Percentiles rank a stretch among this genome's conserved stretches.
These are phyloP conservation scores for Hemitrygon akajei DNA, from an alignment of 2,797 vertebrate species.

Conservation along the genomic window DNA sequence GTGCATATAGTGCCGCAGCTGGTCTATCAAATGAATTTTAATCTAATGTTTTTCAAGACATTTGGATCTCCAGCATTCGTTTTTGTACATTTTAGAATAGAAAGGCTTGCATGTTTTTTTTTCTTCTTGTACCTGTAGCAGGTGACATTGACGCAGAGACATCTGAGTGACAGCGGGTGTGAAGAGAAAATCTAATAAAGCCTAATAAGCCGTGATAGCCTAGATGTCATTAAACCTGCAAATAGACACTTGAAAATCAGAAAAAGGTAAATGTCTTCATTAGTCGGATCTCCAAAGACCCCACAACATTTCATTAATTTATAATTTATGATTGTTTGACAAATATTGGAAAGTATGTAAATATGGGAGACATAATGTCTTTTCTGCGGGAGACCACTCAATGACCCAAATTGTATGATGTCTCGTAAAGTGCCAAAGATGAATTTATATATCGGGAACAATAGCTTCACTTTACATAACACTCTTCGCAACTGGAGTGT, in stretches of 20 bases:
- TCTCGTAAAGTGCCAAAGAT: constrained; percentile 85
- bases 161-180: constrained; percentile 78
- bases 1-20: constrained; percentile 37
- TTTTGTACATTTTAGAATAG: constrained; percentile 5
- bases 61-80: neutral
- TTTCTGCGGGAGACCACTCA: constrained; percentile 98
- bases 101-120: neutral
- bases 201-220: constrained; percentile 85
- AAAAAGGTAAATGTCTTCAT: constrained; percentile 89
- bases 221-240: constrained; percentile 85
- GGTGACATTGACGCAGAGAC: constrained; percentile 79
- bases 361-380: constrained; percentile 95
- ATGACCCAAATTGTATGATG: constrained; percentile 93
- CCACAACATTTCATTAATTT: constrained; percentile 98
- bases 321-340: constrained; percentile 99
- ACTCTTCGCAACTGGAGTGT: constrained; percentile 84
- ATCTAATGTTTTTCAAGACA: constrained; percentile 33
- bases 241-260: constrained; percentile 68
- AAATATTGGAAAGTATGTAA: constrained; percentile 99
- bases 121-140: constrained; percentile 70
- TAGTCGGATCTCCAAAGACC: constrained; percentile 90
- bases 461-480: constrained; percentile 77
- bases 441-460: constrained; percentile 85
- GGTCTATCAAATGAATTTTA: constrained; percentile 36
- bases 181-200: constrained; percentile 82